Evolutionary conservation across 1,140 invertebrate species (phyloP).

Genomic region (Amyelois transitella): DNA sequence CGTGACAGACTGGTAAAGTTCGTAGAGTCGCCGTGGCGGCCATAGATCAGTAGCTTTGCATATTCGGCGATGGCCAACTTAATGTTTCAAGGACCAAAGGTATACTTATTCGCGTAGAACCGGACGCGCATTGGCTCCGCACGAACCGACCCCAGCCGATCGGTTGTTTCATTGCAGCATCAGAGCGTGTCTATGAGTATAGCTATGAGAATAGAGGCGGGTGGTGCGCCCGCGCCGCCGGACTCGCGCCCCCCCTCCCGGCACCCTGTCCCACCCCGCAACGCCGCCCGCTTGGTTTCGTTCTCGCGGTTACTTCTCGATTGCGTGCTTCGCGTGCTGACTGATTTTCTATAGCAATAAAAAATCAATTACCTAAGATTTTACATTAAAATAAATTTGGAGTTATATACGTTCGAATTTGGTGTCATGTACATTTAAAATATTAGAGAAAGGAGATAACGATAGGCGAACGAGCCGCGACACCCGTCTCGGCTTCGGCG

Average conservation of each 20-base stretch:
- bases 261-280: conserved; percentile 28
- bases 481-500: conserved; percentile 52
- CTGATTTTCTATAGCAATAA: conserved; percentile 77
- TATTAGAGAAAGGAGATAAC: conserved; percentile 69
- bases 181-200: conserved; percentile 60
- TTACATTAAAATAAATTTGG: conserved; percentile 76
- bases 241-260: neutral
- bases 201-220: conserved; percentile 35
- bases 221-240: conserved; percentile 7
- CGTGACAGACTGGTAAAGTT: conserved; percentile 74
- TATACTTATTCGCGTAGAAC: conserved; percentile 73
- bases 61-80: conserved; percentile 72
- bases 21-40: conserved; percentile 71
- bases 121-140: conserved; percentile 72
- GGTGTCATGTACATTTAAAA: conserved; percentile 74
- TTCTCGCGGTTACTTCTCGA: conserved; percentile 75
- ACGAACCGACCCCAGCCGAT: conserved; percentile 63
- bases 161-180: conserved; percentile 55
- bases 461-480: conserved; percentile 63
- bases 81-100: conserved; percentile 72
- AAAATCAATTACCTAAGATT: conserved; percentile 76
- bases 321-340: conserved; percentile 76
- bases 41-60: conserved; percentile 73
- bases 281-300: conserved; percentile 70
- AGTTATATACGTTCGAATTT: conserved; percentile 75